phyloP scores from a whole-genome alignment of 1,140 invertebrate species.

The Diuraphis noxia region DNA sequence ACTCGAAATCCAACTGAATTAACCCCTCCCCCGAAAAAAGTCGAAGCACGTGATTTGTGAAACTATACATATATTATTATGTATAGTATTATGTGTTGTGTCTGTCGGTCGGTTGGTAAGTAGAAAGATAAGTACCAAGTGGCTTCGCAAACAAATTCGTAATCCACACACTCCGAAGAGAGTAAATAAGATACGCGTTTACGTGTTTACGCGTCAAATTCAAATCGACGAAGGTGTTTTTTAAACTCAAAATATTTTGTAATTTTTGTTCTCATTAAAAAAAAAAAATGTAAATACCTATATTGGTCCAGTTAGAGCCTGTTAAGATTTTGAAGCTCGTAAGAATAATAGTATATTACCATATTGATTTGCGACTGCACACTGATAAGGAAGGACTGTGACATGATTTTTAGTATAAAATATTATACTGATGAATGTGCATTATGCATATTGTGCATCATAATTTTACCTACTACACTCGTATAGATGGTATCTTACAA shows the following conservation, averaged over 20 bases:
- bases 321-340: neutral
- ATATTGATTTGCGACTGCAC: neutral
- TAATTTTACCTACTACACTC: too few species aligned
- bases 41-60: neutral
- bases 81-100: neutral
- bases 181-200: conserved; percentile 19
- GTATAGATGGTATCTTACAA: neutral
- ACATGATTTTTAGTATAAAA: neutral
- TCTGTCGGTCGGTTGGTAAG: neutral
- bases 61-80: neutral
- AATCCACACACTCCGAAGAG: neutral
- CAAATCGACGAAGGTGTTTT: neutral
- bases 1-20: neutral
- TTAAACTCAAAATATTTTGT: too few species aligned
- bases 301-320: neutral
- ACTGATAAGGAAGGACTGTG: neutral
- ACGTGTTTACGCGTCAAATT: neutral
- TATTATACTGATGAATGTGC: neutral
- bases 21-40: neutral
- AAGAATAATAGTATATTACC: neutral
- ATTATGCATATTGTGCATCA: too few species aligned
- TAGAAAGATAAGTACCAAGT: neutral
- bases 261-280: too few species aligned
- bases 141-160: neutral
- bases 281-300: too few species aligned